phyloP scores from a whole-genome alignment of 92 coral and sea anemone species.

The Phenganax subtilis region DNA sequence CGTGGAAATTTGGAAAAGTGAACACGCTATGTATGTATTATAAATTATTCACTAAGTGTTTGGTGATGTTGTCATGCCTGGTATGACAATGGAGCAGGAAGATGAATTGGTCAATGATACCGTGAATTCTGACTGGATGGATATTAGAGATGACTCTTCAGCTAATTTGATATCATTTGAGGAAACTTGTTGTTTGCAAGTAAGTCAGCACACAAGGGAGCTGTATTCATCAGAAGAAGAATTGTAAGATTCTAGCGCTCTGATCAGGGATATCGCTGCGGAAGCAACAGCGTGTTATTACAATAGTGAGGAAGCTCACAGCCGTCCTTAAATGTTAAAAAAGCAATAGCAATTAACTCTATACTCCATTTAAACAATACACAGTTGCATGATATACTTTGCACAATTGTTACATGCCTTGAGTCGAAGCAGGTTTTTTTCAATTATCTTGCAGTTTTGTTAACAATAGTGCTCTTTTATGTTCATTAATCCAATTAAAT shows the following conservation, averaged over 20 bases:
- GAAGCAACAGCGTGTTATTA: no score
- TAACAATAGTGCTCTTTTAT: constrained; percentile 4
- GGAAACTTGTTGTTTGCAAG: background rate
- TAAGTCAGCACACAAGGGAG: background rate
- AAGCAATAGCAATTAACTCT: no score
- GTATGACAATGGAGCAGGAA: constrained; percentile 25
- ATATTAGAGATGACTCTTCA: constrained; percentile 45
- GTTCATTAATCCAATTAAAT: background rate
- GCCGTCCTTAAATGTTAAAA: no score
- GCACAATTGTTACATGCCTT: no score
- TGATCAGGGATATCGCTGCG: no score
- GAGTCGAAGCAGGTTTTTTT: no score
- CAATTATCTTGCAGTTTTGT: constrained; percentile 30
- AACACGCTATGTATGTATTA: constrained; percentile 33
- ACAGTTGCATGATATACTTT: no score
- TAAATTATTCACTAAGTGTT: constrained; percentile 30
- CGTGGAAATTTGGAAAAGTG: constrained; percentile 52
- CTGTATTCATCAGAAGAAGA: background rate
- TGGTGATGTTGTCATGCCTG: constrained; percentile 29
- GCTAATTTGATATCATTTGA: background rate
- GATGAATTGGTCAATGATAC: constrained; percentile 33
- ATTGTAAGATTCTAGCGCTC: no score
- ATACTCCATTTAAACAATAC: no score
- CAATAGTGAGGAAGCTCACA: no score
- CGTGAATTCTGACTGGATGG: constrained; percentile 44